Evolutionary conservation across 2,797 vertebrate species (phyloP).

Genomic region (Novumbra hubbsi): DNA sequence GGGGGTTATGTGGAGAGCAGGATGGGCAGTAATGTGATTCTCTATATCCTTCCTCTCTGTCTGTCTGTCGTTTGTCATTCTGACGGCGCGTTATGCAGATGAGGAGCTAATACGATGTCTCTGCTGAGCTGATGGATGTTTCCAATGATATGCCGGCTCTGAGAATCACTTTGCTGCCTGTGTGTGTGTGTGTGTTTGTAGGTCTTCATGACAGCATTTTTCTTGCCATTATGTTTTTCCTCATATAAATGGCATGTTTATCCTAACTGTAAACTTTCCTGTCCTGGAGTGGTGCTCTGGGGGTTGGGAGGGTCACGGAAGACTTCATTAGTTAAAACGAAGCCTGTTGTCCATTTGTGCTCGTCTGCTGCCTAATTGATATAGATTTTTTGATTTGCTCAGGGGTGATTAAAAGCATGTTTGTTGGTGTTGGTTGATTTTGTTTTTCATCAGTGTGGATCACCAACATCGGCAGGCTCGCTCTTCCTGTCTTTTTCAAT

Average conservation of each 20-base stretch:
- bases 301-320: conserved; percentile 52
- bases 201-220: not conserved
- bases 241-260: not conserved
- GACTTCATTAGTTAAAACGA: conserved; percentile 79
- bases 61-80: conserved; percentile 69
- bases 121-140: conserved; percentile 74
- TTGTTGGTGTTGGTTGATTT: conserved; percentile 55
- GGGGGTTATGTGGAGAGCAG: not conserved
- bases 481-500: conserved; percentile 8
- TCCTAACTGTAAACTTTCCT: not conserved
- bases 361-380: conserved; percentile 72
- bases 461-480: not conserved
- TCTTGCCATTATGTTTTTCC: not conserved
- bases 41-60: not conserved
- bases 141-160: conserved; percentile 64
- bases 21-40: not conserved
- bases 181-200: conserved; percentile 18
- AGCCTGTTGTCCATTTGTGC: conserved; percentile 72
- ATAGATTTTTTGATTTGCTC: conserved; percentile 74
- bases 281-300: not conserved
- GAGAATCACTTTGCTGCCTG: conserved; percentile 50
- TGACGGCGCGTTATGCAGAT: conserved; percentile 69
- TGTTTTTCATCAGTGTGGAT: conserved; percentile 32
- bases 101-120: conserved; percentile 74
- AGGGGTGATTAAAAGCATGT: conserved; percentile 68